Conservation (phyloP, 2,113 vertebrate genomes). For the Megatriorchis doriae region DNA sequence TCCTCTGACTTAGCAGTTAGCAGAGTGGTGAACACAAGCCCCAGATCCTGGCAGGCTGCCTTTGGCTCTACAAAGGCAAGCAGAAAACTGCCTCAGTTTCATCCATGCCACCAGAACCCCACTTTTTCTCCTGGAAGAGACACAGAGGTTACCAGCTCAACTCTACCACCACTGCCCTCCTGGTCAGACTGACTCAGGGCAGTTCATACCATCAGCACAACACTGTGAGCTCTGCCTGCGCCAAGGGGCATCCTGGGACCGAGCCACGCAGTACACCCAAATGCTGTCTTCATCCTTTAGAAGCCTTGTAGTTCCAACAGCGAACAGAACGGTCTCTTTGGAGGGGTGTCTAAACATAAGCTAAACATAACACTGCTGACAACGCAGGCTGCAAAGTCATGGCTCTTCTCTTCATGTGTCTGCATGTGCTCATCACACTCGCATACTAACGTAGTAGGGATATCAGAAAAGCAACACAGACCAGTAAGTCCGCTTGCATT, state of each 20-base stretch:
- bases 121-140: background rate
- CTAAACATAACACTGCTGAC: background rate
- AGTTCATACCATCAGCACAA: background rate
- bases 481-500: background rate
- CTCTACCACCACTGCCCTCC: background rate
- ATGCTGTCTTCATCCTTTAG: background rate
- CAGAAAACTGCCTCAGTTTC: background rate
- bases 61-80: background rate
- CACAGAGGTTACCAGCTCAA: background rate
- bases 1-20: background rate
- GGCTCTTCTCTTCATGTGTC: background rate
- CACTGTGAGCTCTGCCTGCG: background rate
- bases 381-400: background rate
- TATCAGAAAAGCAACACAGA: background rate
- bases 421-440: background rate
- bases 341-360: background rate
- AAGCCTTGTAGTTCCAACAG: background rate
- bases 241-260: background rate
- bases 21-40: background rate
- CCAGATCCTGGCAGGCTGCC: background rate
- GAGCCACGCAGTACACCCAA: background rate
- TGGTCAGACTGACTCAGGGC: background rate
- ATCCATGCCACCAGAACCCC: background rate
- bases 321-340: background rate
- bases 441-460: background rate